phyloP scores from a whole-genome alignment of 2,797 vertebrate genomes.

The Rousettus madagascariensis region DNA sequence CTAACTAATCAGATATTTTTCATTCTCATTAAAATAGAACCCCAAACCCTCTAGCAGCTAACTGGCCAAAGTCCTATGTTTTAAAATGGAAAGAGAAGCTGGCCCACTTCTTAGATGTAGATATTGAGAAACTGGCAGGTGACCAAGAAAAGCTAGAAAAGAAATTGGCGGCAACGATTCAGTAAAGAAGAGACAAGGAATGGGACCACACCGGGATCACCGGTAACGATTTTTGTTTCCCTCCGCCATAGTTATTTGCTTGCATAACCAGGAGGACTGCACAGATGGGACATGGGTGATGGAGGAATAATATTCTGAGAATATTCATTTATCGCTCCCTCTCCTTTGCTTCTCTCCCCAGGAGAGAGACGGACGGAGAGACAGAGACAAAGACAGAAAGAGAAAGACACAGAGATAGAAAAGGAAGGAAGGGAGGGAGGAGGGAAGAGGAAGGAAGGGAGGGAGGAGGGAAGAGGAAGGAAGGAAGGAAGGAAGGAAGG shows the following conservation, averaged over 20 bases:
- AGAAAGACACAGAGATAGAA: not conserved
- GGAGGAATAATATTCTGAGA: not conserved
- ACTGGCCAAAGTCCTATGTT: not conserved
- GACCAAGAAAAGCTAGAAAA: not conserved
- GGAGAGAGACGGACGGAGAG: not conserved
- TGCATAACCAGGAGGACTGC: not conserved
- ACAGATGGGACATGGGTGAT: too few relatives aligned
- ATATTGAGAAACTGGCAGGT: not conserved
- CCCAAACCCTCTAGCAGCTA: not conserved
- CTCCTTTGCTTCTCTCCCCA: not conserved
- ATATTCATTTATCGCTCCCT: not conserved
- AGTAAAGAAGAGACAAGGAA: not conserved
- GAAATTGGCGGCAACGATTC: too few relatives aligned
- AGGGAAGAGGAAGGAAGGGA: too few relatives aligned
- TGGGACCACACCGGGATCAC: rapidly evolving
- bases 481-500: too few relatives aligned
- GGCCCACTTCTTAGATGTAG: not conserved
- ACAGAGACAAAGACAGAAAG: not conserved
- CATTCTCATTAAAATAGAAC: not conserved
- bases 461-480: too few relatives aligned
- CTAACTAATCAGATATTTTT: not conserved
- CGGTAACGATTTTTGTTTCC: too few relatives aligned
- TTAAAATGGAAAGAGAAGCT: not conserved
- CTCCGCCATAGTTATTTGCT: not conserved
- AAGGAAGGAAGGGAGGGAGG: too few relatives aligned